Evolutionary conservation across 2,888 invertebrate species (phyloP).

Genomic region (Macrosiphum euphorbiae): DNA sequence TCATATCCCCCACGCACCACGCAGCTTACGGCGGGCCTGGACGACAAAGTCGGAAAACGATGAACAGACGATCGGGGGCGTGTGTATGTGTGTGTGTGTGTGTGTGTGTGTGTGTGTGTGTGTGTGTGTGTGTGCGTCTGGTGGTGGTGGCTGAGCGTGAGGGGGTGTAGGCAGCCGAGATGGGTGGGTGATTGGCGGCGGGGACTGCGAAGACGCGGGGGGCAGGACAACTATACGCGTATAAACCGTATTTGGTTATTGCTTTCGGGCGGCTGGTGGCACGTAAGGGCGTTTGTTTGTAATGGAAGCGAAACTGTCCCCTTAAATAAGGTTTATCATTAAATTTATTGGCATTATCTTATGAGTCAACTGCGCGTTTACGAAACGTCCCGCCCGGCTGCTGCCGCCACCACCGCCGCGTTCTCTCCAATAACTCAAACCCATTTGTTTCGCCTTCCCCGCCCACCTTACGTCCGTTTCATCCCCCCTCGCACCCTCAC

Average conservation of each 20-base stretch:
- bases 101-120: background rate
- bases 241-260: constrained; percentile 65
- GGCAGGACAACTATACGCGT: constrained; percentile 36
- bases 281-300: constrained; percentile 65
- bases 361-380: constrained; percentile 65
- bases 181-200: background rate
- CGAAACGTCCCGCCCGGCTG: constrained; percentile 63
- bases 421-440: constrained; percentile 64
- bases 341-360: constrained; percentile 65
- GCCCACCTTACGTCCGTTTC: background rate
- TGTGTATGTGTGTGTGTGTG: background rate
- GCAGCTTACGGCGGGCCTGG: background rate
- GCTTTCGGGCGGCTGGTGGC: constrained; percentile 65
- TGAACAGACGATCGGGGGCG: constrained; percentile 30
- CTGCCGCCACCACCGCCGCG: constrained; percentile 43
- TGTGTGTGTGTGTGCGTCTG: background rate
- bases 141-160: background rate
- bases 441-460: constrained; percentile 59
- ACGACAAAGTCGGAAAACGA: constrained; percentile 59
- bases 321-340: constrained; percentile 65
- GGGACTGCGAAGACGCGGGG: background rate
- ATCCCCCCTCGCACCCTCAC: background rate
- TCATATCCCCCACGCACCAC: background rate
- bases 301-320: constrained; percentile 65
- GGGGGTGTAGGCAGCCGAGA: background rate